These are phyloP conservation scores for Heliconius hewitsoni DNA, from an alignment of 1,140 invertebrate genomes.

Conservation along the genomic window DNA sequence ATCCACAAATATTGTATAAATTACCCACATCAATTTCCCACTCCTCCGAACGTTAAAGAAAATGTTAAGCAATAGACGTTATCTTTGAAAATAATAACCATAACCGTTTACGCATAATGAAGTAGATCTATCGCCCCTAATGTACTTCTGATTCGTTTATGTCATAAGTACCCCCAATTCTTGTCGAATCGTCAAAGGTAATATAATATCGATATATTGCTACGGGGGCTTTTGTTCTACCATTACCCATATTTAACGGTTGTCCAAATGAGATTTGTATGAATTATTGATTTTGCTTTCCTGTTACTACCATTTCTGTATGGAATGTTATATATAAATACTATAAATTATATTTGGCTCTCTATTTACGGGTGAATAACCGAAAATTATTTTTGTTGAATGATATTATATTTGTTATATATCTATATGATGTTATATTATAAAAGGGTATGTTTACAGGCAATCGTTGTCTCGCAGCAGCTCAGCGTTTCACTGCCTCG, in stretches of 20 bases:
- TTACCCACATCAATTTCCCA: neutral
- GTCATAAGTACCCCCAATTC: neutral
- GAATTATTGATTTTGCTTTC: neutral
- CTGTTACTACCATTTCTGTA: no score
- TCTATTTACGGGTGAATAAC: no score
- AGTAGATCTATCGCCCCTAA: conserved; percentile 5
- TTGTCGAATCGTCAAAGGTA: conserved; percentile 12
- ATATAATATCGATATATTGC: conserved; percentile 10
- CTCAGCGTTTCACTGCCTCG: no score
- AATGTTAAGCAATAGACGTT: conserved; percentile 9
- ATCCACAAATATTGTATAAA: neutral
- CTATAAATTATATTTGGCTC: neutral
- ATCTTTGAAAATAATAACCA: conserved; percentile 9
- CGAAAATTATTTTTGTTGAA: no score
- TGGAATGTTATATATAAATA: neutral
- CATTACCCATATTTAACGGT: neutral
- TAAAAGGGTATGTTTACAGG: no score
- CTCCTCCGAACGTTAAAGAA: conserved; percentile 5
- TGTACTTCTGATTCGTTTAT: conserved; percentile 15
- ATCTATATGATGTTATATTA: no score
- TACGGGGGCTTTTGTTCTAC: neutral
- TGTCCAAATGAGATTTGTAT: neutral
- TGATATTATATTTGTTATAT: no score
- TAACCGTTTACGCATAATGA: conserved; percentile 15
- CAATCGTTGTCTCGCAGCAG: no score